These are phyloP conservation scores for Paracanthobrama guichenoti DNA, from an alignment of 2,113 vertebrate species.

Conservation along the genomic window DNA sequence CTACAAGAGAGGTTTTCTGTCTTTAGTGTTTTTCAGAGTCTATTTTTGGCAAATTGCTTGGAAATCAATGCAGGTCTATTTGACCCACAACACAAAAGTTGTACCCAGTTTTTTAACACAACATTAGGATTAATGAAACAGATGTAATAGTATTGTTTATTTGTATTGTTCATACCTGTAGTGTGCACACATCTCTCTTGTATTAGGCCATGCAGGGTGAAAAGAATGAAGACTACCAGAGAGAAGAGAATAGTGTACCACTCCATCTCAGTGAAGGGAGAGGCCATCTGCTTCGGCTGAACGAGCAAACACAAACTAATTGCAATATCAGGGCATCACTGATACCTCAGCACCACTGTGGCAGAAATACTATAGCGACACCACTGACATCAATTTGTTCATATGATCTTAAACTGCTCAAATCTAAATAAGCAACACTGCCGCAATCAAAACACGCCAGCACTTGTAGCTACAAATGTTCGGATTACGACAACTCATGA, in stretches of 20 bases:
- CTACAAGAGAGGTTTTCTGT: too few species aligned
- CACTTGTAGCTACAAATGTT: background rate
- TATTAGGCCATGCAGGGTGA: conserved; percentile 68
- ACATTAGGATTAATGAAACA: background rate
- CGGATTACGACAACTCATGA: background rate
- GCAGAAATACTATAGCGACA: background rate
- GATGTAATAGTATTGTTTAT: background rate
- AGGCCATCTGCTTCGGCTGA: conserved; percentile 59
- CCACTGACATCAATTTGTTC: background rate
- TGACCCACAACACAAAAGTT: background rate
- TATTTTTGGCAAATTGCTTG: background rate
- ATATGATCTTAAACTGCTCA: background rate
- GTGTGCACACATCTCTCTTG: conserved; percentile 50
- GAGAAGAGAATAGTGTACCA: conserved; percentile 65
- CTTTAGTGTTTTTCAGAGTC: too few species aligned
- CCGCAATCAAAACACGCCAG: background rate
- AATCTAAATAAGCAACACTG: background rate
- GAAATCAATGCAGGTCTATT: background rate
- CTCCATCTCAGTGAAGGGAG: conserved; percentile 67
- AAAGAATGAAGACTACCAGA: conserved; percentile 69
- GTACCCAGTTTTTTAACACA: background rate
- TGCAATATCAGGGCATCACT: background rate
- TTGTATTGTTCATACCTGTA: conserved; percentile 51
- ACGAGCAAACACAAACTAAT: conserved; percentile 44
- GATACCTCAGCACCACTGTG: background rate